Evolutionary conservation across 2,888 invertebrate species (phyloP).

Genomic region (Dexiosoma caninum): DNA sequence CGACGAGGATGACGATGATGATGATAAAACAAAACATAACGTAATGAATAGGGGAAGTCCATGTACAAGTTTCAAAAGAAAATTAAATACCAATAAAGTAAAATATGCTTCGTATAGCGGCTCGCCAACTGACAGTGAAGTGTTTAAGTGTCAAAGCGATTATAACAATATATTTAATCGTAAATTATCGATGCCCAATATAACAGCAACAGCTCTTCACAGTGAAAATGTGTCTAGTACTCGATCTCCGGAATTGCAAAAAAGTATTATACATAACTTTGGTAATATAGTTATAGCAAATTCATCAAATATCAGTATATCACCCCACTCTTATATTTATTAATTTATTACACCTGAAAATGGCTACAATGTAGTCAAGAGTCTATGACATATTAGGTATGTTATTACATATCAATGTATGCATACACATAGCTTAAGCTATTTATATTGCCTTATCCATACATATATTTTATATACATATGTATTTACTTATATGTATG

Average conservation of each 20-base stretch:
- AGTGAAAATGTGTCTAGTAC: background rate
- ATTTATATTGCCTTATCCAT: too few relatives aligned
- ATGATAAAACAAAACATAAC: slow-evolving; percentile 13
- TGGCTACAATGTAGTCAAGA: too few relatives aligned
- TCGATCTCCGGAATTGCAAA: background rate
- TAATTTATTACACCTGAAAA: too few relatives aligned
- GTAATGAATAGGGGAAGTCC: slow-evolving; percentile 9
- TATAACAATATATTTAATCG: slow-evolving; percentile 21
- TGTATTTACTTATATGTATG: too few relatives aligned
- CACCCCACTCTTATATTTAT: background rate
- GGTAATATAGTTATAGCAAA: slow-evolving; percentile 52
- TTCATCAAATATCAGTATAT: slow-evolving; percentile 51
- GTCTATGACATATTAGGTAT: too few relatives aligned
- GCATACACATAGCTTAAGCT: too few relatives aligned
- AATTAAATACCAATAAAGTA: slow-evolving; percentile 1
- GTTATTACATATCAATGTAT: too few relatives aligned
- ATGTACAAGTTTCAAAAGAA: slow-evolving; percentile 1
- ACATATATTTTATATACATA: too few relatives aligned
- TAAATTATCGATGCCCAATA: slow-evolving; percentile 37
- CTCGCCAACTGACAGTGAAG: slow-evolving; percentile 1
- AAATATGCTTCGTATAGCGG: background rate
- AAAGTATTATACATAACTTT: slow-evolving; percentile 34
- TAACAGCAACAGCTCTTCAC: background rate
- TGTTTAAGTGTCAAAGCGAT: slow-evolving; percentile 5
- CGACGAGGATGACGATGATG: background rate